Evolutionary conservation across 2,888 invertebrate genomes (phyloP).

Genomic region (Epinotia brunnichana): DNA sequence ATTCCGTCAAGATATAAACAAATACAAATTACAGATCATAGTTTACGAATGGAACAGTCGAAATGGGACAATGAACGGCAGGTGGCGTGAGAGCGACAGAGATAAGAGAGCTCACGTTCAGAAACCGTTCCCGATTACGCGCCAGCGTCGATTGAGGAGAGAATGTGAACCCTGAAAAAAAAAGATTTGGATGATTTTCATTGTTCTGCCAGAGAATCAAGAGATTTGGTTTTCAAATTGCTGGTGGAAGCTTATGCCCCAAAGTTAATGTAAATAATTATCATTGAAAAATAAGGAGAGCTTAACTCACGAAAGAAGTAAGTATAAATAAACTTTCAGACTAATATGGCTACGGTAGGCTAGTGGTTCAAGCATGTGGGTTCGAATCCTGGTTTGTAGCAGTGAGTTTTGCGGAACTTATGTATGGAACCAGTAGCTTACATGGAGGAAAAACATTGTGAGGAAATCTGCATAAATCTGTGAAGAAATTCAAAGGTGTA

Average conservation of each 20-base stretch:
- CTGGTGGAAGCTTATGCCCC: not conserved
- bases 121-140: constrained; percentile 56
- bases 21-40: constrained; percentile 51
- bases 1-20: constrained; percentile 53
- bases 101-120: constrained; percentile 65
- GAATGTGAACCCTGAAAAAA: constrained; percentile 64
- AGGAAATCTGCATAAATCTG: too few relatives aligned
- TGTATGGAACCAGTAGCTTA: too few relatives aligned
- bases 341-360: not conserved
- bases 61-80: constrained; percentile 68
- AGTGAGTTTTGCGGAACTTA: too few relatives aligned
- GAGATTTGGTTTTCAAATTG: too few relatives aligned
- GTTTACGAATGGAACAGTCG: constrained; percentile 63
- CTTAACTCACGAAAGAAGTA: not conserved
- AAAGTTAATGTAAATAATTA: too few relatives aligned
- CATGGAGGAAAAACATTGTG: too few relatives aligned
- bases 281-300: not conserved
- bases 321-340: not conserved
- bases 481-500: too few relatives aligned
- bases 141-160: constrained; percentile 63
- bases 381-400: too few relatives aligned
- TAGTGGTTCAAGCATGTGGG: too few relatives aligned
- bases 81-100: constrained; percentile 72
- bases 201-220: not conserved
- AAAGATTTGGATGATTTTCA: not conserved